phyloP scores from a whole-genome alignment of 2,113 vertebrate genomes.

The Lucifuga dentata region DNA sequence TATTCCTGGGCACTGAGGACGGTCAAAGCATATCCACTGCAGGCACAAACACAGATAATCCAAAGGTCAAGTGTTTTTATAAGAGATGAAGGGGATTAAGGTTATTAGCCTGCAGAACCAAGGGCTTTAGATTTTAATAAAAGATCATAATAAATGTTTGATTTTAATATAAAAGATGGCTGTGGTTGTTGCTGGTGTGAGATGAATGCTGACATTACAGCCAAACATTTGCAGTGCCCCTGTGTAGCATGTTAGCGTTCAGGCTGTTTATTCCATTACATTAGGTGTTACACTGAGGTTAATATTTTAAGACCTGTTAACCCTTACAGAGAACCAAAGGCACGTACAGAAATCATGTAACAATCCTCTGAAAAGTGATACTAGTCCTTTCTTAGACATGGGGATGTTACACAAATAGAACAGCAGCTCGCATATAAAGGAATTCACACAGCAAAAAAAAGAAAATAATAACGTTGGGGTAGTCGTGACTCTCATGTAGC shows the following conservation, averaged over 20 bases:
- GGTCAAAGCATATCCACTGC: no score
- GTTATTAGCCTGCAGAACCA: no score
- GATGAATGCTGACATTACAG: no score
- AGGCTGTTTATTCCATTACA: background rate
- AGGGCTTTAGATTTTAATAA: no score
- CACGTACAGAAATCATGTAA: conserved; percentile 1
- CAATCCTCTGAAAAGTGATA: conserved; percentile 18
- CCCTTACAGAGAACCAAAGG: background rate
- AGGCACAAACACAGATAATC: no score
- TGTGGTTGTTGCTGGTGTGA: no score
- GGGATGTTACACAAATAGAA: conserved; percentile 11
- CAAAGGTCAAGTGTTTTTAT: no score
- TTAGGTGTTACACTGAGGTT: background rate
- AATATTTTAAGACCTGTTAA: conserved; percentile 11
- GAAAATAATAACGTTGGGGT: background rate
- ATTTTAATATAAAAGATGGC: no score
- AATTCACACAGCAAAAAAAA: background rate
- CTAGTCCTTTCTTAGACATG: conserved; percentile 10
- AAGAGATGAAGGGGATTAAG: no score
- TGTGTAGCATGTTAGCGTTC: no score
- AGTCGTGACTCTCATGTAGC: background rate
- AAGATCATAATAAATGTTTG: no score
- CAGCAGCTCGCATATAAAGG: background rate
- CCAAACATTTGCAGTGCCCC: no score
- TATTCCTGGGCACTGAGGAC: conserved; percentile 56